These are phyloP conservation scores for Porites cylindrica DNA, from an alignment of 92 coral and sea anemone genomes.

Conservation along the genomic window DNA sequence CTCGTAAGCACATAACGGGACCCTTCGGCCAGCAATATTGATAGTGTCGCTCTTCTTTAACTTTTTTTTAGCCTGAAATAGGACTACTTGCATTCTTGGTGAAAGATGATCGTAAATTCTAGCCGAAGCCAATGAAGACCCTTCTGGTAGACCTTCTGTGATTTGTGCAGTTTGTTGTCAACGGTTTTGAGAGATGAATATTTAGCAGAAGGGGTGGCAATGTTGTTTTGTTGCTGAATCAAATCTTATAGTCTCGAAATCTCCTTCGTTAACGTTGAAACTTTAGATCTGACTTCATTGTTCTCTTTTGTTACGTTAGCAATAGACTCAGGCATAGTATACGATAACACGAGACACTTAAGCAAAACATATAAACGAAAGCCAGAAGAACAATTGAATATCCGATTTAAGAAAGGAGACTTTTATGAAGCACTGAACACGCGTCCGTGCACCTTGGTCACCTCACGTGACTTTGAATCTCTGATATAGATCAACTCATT, in stretches of 20 bases:
- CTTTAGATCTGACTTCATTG: not conserved
- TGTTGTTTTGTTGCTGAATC: slow-evolving; percentile 30
- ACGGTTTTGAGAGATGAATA: slow-evolving; percentile 10
- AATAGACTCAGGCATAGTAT: not conserved
- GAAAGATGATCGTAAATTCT: no score
- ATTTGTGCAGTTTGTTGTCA: slow-evolving; percentile 5
- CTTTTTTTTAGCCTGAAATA: no score
- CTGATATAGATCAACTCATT: no score
- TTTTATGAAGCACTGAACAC: no score
- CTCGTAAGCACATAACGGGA: no score
- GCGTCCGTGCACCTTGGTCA: no score
- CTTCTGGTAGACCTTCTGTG: no score
- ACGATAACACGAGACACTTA: not conserved
- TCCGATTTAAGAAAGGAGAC: not conserved
- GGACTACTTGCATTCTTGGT: no score
- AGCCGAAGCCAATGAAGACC: no score
- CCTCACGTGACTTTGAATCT: no score
- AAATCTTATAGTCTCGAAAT: slow-evolving; percentile 38
- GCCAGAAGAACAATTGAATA: not conserved
- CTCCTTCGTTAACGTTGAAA: not conserved
- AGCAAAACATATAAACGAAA: not conserved
- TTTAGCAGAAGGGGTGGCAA: slow-evolving; percentile 27
- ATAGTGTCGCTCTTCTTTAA: no score
- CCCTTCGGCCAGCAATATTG: no score
- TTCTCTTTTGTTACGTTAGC: not conserved